Evolutionary conservation across 2,113 vertebrate species (phyloP).

Genomic region (Orthonyx spaldingii): DNA sequence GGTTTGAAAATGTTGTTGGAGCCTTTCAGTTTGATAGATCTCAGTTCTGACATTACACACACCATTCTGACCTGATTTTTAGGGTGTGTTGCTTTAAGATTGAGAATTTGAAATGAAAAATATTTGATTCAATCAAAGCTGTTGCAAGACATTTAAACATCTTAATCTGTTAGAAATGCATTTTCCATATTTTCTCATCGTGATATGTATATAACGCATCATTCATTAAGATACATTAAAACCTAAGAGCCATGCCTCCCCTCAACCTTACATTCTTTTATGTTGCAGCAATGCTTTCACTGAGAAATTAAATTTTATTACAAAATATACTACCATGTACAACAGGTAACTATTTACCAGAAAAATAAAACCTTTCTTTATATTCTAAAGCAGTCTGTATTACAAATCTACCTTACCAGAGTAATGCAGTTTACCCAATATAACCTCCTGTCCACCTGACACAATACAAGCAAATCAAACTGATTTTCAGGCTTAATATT

Average conservation of each 20-base stretch:
- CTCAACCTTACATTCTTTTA: not conserved
- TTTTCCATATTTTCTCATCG: not conserved
- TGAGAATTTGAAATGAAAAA: slow-evolving; percentile 51
- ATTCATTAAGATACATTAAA: not conserved
- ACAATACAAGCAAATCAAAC: not conserved
- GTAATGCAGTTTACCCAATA: not conserved
- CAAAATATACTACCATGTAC: not conserved
- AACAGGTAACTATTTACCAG: not conserved
- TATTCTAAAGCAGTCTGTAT: not conserved
- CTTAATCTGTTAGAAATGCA: not conserved
- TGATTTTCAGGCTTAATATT: not conserved
- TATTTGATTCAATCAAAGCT: not conserved
- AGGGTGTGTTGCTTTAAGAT: not conserved
- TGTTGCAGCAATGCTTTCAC: not conserved
- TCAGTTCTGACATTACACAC: slow-evolving; percentile 49
- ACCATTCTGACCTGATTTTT: slow-evolving; percentile 47
- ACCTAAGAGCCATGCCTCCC: not conserved
- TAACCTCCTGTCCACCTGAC: not conserved
- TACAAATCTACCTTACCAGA: not conserved
- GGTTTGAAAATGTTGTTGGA: slow-evolving; percentile 69
- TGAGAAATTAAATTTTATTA: not conserved
- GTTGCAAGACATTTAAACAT: not conserved
- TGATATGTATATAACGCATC: not conserved
- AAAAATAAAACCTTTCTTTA: not conserved
- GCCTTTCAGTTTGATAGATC: slow-evolving; percentile 65